Evolutionary conservation across 2,888 invertebrate species (phyloP).

Genomic region (Drosophila nr. fundita): DNA sequence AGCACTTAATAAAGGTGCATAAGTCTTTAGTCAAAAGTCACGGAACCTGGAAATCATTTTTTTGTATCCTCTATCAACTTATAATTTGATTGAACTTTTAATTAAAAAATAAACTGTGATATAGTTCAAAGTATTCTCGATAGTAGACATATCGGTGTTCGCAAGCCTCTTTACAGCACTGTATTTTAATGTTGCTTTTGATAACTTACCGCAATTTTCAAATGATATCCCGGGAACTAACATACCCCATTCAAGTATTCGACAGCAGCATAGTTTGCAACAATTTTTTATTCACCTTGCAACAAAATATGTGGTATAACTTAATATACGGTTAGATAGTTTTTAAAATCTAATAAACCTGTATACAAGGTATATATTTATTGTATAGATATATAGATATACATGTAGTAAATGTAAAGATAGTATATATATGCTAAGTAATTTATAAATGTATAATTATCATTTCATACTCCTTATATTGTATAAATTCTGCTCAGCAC

Average conservation of each 20-base stretch:
- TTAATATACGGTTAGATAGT: constrained; percentile 11
- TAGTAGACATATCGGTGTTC: neutral
- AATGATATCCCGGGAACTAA: neutral
- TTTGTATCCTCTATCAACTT: neutral
- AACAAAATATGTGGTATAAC: constrained; percentile 27
- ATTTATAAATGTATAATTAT: constrained; percentile 40
- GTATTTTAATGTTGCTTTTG: neutral
- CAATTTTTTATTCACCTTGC: constrained; percentile 27
- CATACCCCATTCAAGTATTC: neutral
- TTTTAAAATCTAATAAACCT: constrained; percentile 19
- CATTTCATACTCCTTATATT: constrained; percentile 21
- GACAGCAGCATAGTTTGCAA: neutral
- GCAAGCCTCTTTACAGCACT: constrained; percentile 1
- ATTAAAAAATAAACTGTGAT: neutral
- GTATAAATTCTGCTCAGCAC: constrained; percentile 43
- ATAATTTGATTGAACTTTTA: neutral
- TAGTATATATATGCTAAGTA: constrained; percentile 9
- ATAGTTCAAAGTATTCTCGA: neutral
- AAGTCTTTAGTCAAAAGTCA: neutral
- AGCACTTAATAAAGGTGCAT: neutral
- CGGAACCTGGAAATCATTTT: neutral
- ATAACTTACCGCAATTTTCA: constrained; percentile 15
- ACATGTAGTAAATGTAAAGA: constrained; percentile 31
- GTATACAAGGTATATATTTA: constrained; percentile 29
- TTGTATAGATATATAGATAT: constrained; percentile 23